Conservation (phyloP, 2,113 vertebrate species). For the Hydropotes inermis region DNA sequence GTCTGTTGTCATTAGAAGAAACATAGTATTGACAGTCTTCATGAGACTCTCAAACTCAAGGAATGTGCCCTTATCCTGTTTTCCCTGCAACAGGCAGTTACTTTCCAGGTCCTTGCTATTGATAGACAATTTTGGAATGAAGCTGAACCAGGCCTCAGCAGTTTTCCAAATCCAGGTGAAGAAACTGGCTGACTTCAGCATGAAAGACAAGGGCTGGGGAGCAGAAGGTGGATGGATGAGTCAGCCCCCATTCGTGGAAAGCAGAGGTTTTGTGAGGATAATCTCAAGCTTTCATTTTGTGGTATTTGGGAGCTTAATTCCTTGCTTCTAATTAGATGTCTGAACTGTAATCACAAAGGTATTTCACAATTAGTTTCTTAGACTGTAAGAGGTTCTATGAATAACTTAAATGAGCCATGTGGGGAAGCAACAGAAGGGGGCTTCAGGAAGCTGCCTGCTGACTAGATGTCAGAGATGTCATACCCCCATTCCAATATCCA, state of each 20-base stretch:
- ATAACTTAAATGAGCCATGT: background rate
- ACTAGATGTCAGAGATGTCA: too few species aligned
- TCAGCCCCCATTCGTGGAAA: slow-evolving; percentile 39
- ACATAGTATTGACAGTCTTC: background rate
- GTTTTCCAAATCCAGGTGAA: slow-evolving; percentile 37
- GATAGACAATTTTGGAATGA: background rate
- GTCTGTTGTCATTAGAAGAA: background rate
- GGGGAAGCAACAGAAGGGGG: too few species aligned
- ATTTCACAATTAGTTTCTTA: slow-evolving; percentile 61
- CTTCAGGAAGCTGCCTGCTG: background rate
- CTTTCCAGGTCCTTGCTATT: background rate
- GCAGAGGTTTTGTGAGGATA: background rate
- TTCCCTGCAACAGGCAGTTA: background rate
- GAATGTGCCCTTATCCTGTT: background rate
- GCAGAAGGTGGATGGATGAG: slow-evolving; percentile 13
- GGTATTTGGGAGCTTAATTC: slow-evolving; percentile 55
- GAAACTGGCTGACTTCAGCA: slow-evolving; percentile 48
- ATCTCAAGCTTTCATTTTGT: slow-evolving; percentile 58
- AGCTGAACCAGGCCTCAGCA: slow-evolving; percentile 38
- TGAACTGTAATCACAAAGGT: slow-evolving; percentile 60
- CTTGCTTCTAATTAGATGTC: slow-evolving; percentile 58
- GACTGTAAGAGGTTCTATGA: slow-evolving; percentile 47
- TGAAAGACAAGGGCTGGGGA: background rate
- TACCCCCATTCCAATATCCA: background rate
- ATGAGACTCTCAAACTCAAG: background rate